Conservation (phyloP, 2,797 vertebrate genomes). For the Botia almorhae region DNA sequence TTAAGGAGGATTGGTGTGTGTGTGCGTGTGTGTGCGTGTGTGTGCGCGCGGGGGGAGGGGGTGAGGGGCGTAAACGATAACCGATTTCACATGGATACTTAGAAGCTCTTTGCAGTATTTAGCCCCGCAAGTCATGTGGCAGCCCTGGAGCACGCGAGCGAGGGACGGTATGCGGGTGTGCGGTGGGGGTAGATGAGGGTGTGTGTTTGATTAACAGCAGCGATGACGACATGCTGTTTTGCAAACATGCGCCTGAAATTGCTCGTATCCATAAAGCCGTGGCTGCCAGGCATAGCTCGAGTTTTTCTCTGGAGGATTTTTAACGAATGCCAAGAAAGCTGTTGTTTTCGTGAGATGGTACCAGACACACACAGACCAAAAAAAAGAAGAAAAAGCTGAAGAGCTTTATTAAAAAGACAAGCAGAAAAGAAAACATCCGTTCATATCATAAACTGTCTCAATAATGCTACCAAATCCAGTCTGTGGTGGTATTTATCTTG, state of each 20-base stretch:
- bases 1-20: slow-evolving; percentile 64
- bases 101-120: slow-evolving; percentile 43
- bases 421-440: slow-evolving; percentile 50
- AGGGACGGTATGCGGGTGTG: slow-evolving; percentile 31
- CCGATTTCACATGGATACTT: slow-evolving; percentile 69
- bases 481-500: slow-evolving; percentile 36
- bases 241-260: slow-evolving; percentile 65
- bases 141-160: slow-evolving; percentile 23
- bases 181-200: slow-evolving; percentile 55
- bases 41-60: too few relatives aligned
- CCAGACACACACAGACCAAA: slow-evolving; percentile 56
- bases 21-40: neutral
- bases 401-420: slow-evolving; percentile 77
- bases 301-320: slow-evolving; percentile 58
- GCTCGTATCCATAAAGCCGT: slow-evolving; percentile 59
- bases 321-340: slow-evolving; percentile 70
- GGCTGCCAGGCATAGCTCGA: slow-evolving; percentile 61
- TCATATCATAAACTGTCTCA: slow-evolving; percentile 35
- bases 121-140: slow-evolving; percentile 51
- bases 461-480: slow-evolving; percentile 50
- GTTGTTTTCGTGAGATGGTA: slow-evolving; percentile 71
- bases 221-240: slow-evolving; percentile 57
- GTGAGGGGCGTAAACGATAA: slow-evolving; percentile 65
- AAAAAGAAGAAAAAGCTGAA: slow-evolving; percentile 59
- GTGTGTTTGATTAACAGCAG: slow-evolving; percentile 62